These are phyloP conservation scores for Cuniculus paca DNA, from an alignment of 2,797 vertebrate genomes.

Conservation along the genomic window DNA sequence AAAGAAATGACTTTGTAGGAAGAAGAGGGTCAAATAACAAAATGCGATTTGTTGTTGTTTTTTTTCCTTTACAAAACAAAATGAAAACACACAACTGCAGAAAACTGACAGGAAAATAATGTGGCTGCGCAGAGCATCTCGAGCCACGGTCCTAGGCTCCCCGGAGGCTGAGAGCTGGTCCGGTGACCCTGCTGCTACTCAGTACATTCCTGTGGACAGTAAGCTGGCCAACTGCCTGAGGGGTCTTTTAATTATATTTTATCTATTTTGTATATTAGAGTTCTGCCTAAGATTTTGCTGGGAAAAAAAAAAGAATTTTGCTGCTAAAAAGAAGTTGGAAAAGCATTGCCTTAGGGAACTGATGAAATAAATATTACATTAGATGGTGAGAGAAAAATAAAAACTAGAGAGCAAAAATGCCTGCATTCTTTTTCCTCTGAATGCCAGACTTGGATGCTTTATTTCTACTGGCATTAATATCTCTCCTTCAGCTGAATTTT, in stretches of 20 bases:
- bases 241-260: slow-evolving; percentile 11
- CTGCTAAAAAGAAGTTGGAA: slow-evolving; percentile 49
- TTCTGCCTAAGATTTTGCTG: slow-evolving; percentile 35
- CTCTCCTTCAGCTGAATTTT: background rate
- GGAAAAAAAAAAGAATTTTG: background rate
- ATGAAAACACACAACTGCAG: background rate
- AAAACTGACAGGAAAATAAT: background rate
- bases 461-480: background rate
- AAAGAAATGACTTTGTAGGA: background rate
- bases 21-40: background rate
- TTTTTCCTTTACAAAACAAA: background rate
- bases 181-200: accelerated
- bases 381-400: slow-evolving; percentile 36
- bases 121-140: background rate
- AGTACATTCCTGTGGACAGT: background rate
- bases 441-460: background rate
- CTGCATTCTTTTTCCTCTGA: background rate
- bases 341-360: slow-evolving; percentile 50
- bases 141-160: background rate
- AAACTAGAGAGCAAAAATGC: background rate
- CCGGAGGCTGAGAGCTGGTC: background rate
- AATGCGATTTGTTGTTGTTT: background rate
- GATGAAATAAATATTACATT: slow-evolving; percentile 48
- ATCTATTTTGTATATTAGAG: slow-evolving; percentile 26
- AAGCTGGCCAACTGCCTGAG: background rate